Evolutionary conservation across 2,113 vertebrate genomes (phyloP).

Genomic region (Crotalus viridis): DNA sequence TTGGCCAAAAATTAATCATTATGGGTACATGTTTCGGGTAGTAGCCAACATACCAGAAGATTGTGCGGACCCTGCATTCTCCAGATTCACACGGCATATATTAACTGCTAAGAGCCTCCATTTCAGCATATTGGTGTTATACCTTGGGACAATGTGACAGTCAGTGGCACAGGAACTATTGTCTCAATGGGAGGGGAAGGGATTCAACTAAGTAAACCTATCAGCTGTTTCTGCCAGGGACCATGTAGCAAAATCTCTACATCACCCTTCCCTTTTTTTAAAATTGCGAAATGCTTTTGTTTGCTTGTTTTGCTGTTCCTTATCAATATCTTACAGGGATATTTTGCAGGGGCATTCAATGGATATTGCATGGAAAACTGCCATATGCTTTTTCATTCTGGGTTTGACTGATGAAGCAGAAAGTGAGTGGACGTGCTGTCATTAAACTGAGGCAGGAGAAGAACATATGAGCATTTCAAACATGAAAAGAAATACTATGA

Average conservation of each 20-base stretch:
- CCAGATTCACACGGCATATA: not conserved
- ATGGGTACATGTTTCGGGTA: not conserved
- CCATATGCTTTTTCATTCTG: conserved; percentile 4
- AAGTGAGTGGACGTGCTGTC: conserved; percentile 11
- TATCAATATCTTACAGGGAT: not conserved
- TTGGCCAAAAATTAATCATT: not conserved
- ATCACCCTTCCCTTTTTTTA: not conserved
- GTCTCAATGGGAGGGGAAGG: not conserved
- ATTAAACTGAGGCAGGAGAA: conserved; percentile 7
- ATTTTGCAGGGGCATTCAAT: not conserved
- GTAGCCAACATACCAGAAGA: not conserved
- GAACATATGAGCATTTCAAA: not conserved
- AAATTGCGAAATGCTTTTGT: not conserved
- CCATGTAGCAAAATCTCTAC: not conserved
- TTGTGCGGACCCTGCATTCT: not conserved
- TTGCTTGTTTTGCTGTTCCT: not conserved
- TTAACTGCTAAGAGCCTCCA: too few relatives aligned
- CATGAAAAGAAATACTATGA: conserved; percentile 14
- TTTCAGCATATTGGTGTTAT: not conserved
- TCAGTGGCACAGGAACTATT: not conserved
- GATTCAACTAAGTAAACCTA: not conserved
- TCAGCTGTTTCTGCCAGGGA: not conserved
- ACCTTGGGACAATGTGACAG: not conserved
- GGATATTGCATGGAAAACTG: conserved; percentile 6
- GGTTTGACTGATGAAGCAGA: conserved; percentile 15